These are phyloP conservation scores for Peromyscus aztecus DNA, from an alignment of 2,797 vertebrate genomes.

Conservation along the genomic window DNA sequence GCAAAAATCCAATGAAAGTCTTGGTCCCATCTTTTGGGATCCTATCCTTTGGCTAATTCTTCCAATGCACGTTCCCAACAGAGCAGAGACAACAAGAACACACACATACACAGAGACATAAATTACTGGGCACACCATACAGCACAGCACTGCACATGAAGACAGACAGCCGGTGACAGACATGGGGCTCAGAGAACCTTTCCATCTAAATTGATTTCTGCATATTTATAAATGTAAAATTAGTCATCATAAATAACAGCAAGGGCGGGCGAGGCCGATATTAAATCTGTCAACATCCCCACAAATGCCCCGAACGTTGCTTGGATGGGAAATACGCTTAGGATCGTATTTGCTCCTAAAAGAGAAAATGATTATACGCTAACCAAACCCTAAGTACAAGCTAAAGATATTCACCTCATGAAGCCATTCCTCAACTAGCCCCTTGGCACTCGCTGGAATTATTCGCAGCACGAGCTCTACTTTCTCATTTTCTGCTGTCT, in stretches of 20 bases:
- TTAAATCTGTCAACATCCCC: slow-evolving; percentile 79
- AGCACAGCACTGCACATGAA: slow-evolving; percentile 82
- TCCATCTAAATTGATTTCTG: slow-evolving; percentile 72
- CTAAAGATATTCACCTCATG: slow-evolving; percentile 91
- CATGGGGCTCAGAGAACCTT: slow-evolving; percentile 58
- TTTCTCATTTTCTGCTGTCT: slow-evolving; percentile 91
- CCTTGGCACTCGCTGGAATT: slow-evolving; percentile 89
- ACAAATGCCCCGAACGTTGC: slow-evolving; percentile 80
- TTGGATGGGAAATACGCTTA: slow-evolving; percentile 81
- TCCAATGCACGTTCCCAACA: slow-evolving; percentile 11
- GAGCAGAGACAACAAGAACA: slow-evolving; percentile 66
- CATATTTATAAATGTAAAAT: slow-evolving; percentile 79
- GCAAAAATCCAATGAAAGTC: slow-evolving; percentile 63
- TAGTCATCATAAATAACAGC: slow-evolving; percentile 82
- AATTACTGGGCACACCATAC: slow-evolving; percentile 76
- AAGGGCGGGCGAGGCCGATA: slow-evolving; percentile 78
- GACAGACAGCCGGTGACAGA: slow-evolving; percentile 69
- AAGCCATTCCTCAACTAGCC: slow-evolving; percentile 91
- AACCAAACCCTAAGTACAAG: slow-evolving; percentile 88
- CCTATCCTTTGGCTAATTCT: background rate
- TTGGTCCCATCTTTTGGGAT: slow-evolving; percentile 47
- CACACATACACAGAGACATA: slow-evolving; percentile 63
- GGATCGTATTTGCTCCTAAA: slow-evolving; percentile 84
- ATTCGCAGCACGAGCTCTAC: slow-evolving; percentile 88
- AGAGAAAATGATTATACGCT: slow-evolving; percentile 87